Evolutionary conservation across 2,113 vertebrate genomes (phyloP).

Genomic region (Pituophis catenifer): DNA sequence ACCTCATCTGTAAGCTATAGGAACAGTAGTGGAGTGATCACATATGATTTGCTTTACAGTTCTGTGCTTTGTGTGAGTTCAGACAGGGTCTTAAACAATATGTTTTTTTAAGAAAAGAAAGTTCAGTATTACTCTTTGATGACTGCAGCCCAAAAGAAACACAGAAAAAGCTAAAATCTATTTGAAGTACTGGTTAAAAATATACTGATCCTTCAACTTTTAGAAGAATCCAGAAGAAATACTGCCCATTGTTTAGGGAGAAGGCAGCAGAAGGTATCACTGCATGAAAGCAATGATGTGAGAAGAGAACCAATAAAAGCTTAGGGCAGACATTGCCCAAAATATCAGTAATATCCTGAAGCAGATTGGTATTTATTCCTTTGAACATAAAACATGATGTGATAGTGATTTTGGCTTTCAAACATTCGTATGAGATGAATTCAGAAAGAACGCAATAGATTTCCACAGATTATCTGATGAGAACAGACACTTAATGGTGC

Average conservation of each 20-base stretch:
- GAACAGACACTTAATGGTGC: neutral
- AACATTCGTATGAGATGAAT: neutral
- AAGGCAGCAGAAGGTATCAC: fast-evolving
- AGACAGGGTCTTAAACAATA: constrained; percentile 23
- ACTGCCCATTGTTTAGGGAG: neutral
- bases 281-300: neutral
- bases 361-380: neutral
- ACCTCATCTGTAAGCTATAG: constrained; percentile 53
- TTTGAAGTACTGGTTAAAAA: neutral
- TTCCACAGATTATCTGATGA: neutral
- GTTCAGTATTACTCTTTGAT: neutral
- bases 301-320: neutral
- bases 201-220: neutral
- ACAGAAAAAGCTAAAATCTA: neutral
- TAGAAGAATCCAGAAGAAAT: neutral
- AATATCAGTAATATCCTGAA: constrained; percentile 5
- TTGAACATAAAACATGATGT: neutral
- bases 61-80: constrained; percentile 46
- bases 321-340: neutral
- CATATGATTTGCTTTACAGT: constrained; percentile 23
- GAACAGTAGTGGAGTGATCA: constrained; percentile 16
- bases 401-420: neutral
- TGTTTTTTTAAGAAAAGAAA: constrained; percentile 26
- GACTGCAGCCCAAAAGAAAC: neutral
- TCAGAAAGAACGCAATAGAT: neutral